Percentiles rank a stretch among this genome's conserved stretches.
These are phyloP conservation scores for Pelmatolapia mariae DNA, from an alignment of 2,113 vertebrate species.

Conservation along the genomic window DNA sequence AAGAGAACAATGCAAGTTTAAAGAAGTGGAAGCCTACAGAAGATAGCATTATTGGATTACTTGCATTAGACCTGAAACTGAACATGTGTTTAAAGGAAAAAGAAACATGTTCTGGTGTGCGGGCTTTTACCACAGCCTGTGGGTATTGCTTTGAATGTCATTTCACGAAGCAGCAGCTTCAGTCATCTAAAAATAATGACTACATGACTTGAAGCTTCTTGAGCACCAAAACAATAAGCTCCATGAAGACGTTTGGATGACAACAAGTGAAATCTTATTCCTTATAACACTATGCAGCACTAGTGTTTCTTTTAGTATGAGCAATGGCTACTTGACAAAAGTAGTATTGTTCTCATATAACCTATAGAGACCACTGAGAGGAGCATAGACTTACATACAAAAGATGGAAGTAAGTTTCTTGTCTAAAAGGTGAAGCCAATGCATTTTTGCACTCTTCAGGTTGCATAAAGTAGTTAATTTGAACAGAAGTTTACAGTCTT, in stretches of 20 bases:
- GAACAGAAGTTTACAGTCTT: background rate
- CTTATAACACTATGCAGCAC: background rate
- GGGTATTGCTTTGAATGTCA: background rate
- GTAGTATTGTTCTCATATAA: background rate
- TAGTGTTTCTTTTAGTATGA: background rate
- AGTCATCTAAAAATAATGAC: background rate
- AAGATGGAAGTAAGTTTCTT: background rate
- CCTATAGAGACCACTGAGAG: background rate
- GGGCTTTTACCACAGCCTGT: background rate
- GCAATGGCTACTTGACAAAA: background rate
- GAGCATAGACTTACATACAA: background rate
- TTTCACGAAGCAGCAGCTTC: background rate
- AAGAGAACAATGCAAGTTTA: background rate
- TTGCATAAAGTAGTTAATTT: accelerated
- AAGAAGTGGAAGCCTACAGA: background rate
- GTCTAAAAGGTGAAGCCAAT: background rate
- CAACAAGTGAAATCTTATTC: background rate
- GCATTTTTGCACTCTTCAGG: background rate
- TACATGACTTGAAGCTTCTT: background rate
- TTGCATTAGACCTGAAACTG: background rate
- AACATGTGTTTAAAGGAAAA: background rate
- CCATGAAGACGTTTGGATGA: background rate
- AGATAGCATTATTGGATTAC: background rate
- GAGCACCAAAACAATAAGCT: background rate
- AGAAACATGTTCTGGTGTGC: background rate